Conservation (phyloP, 2,113 vertebrate genomes). For the Nanorana parkeri region DNA sequence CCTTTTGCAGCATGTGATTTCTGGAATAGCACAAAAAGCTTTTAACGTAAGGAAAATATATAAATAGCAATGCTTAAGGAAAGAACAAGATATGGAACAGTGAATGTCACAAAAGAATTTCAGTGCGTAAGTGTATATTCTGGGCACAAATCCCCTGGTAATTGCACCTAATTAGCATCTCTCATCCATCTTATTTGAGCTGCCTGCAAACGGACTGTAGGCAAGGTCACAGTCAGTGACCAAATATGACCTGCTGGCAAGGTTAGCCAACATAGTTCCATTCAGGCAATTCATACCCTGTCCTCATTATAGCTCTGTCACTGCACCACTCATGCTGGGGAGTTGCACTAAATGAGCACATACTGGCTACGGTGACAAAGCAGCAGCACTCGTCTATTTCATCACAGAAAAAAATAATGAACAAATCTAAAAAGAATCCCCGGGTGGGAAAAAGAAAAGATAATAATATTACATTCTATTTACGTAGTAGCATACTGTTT, state of each 20-base stretch:
- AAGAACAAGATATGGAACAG: background rate
- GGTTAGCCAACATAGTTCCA: slow-evolving; percentile 33
- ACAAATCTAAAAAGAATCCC: background rate
- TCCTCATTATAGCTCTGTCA: slow-evolving; percentile 28
- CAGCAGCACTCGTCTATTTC: background rate
- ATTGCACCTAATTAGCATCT: slow-evolving; percentile 28
- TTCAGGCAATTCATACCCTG: slow-evolving; percentile 8
- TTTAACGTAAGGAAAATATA: too few relatives aligned
- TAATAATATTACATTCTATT: slow-evolving; percentile 12
- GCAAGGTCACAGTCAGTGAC: slow-evolving; percentile 8
- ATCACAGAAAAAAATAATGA: background rate
- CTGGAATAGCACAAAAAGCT: too few relatives aligned
- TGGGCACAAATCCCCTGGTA: slow-evolving; percentile 12
- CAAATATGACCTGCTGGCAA: slow-evolving; percentile 42
- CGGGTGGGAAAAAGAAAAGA: background rate
- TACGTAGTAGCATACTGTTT: background rate
- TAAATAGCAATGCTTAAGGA: too few relatives aligned
- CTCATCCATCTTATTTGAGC: slow-evolving; percentile 6
- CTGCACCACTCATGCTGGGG: slow-evolving; percentile 5
- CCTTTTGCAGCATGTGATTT: too few relatives aligned
- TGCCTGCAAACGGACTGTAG: slow-evolving; percentile 27
- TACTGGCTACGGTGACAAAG: background rate
- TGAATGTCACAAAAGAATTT: background rate
- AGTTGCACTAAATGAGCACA: slow-evolving; percentile 6
- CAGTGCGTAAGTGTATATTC: background rate